Base-by-base conservation (phyloP, 2,888 invertebrate genomes). In the Platycheirus albimanus region DNA sequence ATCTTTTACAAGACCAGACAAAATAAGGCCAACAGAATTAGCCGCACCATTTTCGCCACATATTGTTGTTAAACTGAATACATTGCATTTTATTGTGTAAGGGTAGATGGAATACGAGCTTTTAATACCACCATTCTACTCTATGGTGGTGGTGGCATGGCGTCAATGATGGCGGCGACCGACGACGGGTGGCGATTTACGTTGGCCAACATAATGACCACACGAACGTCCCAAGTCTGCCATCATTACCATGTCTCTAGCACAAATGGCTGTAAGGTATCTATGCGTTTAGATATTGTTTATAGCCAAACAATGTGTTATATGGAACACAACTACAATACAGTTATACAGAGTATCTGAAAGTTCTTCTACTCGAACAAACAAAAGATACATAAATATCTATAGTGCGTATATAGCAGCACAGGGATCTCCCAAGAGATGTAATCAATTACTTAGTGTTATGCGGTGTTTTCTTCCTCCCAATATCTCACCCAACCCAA, bases 371-470 rank as follows among this genome's bases (percentile, higher is more conserved):
- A 24, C 17, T 43, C 28, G 24, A 77, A 63, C 30, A 45, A 43
- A 47, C 33, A 52, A 75, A 30, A n/a, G 30, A 47, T 49, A 70
- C 28, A 33, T 4, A 36, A 4, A 33, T 56, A 20, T 11, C 6
- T 36, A 76, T 1, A 30, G n/a, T 49, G 19, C 0, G 52, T 36
- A 66, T 7, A n/a, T n/a, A n/a, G n/a, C n/a, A n/a, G 28, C 13
- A 43, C 8, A 28, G 38, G 70, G 52, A 28, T 75, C 75, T 89
- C 89, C 89, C 89, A 86, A 84, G 89, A 89, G 90, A 90, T 88
- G 89, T 89, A 89, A 90, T 90, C 89, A 90, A 90, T 90, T 90
- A 90, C 89, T 89, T 89, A 89, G 87, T 88, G 89, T 86, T 87
- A 63, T 63, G 51, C 52, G 19, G 56, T 47, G 69, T 69, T 47